Evolutionary conservation across 2,888 invertebrate species (phyloP).

Genomic region (Sepiola atlantica): DNA sequence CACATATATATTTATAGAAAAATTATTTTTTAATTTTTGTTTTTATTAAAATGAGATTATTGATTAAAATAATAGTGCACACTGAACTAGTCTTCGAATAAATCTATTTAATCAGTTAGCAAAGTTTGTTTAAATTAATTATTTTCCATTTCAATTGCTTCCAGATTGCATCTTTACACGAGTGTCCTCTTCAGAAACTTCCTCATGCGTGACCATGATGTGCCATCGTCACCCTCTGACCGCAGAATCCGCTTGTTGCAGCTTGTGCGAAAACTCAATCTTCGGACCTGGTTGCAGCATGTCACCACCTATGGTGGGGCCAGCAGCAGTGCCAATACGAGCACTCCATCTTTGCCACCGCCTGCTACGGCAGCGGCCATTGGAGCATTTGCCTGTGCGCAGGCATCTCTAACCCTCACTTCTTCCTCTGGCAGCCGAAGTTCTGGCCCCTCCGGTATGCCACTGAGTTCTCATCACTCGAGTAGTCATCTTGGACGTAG

Average conservation of each 20-base stretch:
- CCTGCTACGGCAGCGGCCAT: conserved; percentile 37
- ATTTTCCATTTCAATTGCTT: not conserved
- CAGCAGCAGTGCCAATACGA: conserved; percentile 3
- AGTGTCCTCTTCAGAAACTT: conserved; percentile 34
- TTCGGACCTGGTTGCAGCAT: conserved; percentile 43
- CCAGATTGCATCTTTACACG: not conserved
- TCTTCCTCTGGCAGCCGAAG: not conserved
- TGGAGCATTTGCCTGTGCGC: conserved; percentile 40
- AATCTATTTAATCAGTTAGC: no score
- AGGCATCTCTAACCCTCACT: conserved; percentile 23
- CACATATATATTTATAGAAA: no score
- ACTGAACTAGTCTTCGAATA: no score
- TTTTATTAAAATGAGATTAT: no score
- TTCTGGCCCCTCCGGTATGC: not conserved
- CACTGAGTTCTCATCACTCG: not conserved
- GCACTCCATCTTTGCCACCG: not conserved
- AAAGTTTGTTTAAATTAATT: not conserved
- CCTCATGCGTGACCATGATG: conserved; percentile 45
- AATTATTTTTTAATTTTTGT: no score
- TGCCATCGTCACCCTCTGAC: not conserved
- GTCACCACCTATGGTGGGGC: conserved; percentile 41
- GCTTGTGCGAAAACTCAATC: conserved; percentile 5
- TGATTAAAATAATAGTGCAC: no score
- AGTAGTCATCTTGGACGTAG: not conserved
- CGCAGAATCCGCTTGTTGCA: conserved; percentile 32